Evolutionary conservation across 2,797 vertebrate genomes (phyloP), one percentile per base, ranked within the genome.

Genomic region (Podargus strigoides): DNA sequence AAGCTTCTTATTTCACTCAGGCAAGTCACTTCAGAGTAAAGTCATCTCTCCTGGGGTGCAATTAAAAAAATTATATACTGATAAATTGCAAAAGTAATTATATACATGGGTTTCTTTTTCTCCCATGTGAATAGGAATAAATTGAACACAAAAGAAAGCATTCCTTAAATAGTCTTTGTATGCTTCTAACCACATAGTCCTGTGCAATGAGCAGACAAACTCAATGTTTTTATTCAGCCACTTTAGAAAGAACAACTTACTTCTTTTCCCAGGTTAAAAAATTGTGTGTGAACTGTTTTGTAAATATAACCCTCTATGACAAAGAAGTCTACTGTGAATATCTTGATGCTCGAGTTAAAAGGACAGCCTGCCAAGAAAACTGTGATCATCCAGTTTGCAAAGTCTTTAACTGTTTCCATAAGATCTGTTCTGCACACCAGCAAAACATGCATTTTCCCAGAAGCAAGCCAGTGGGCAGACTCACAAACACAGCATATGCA

Each of bases 291-390:
- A 18, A 8, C 6, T 68, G 14, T 53, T 87, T 77, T 80, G 68
- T 74, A 93, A 89, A 85, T 74, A 64, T 44, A 92, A 47, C 22
- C 18, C 12, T 77, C 58, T 72, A 7, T 63, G 88, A 95, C 67
- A 93, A 85, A 94, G 42, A 73, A 79, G 32, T 44, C 34, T 59
- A 32, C 49, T 63, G 67, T 2, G 4, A 76, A 14, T 85, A 72
- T 34, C 78, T 93, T 89, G 84, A 93, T 74, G 41, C 16, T 30
- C 84, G 87, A 90, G 75, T 50, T 77, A 87, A 91, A 82, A 80
- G 64, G 58, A 93, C 75, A 92, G 60, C 37, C 75, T 93, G 89
- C 62, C 78, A 94, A 91, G 47, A 92, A 93, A 90, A 91, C 83
- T 68, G 16, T 50, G 67, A 84, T 72, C 69, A 87, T 83, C 36